Conservation (phyloP, 23 tunicate species). For the Pegea sp. region DNA sequence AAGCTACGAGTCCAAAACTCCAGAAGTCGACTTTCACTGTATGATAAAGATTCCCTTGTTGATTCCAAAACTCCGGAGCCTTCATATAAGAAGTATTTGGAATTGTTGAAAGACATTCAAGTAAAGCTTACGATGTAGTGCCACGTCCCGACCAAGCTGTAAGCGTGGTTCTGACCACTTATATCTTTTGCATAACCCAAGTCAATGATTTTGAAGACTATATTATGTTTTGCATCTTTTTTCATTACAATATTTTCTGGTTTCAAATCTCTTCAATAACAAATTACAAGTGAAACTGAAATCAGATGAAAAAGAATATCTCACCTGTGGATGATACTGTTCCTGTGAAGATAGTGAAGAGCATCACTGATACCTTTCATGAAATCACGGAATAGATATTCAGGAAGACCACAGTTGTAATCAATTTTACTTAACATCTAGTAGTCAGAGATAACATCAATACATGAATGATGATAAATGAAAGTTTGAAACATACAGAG, state of each 20-base stretch:
- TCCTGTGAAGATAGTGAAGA: conserved; percentile 33
- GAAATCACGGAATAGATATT: conserved; percentile 39
- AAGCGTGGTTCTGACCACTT: conserved; percentile 18
- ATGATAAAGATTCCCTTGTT: conserved; percentile 16
- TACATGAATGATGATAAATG: not conserved
- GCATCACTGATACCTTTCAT: conserved; percentile 61
- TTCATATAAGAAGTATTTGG: not conserved
- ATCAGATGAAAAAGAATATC: not conserved
- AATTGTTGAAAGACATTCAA: not conserved
- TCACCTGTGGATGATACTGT: conserved; percentile 64
- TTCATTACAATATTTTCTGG: conserved; percentile 88
- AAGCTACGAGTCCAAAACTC: conserved; percentile 76
- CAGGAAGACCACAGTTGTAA: conserved; percentile 68
- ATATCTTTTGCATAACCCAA: conserved; percentile 84
- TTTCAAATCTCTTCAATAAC: conserved; percentile 48
- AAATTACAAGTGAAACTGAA: not conserved
- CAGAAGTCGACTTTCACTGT: conserved; percentile 68
- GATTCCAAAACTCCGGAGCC: conserved; percentile 74
- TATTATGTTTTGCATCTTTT: conserved; percentile 1
- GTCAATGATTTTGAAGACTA: conserved; percentile 63
- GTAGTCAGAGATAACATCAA: not conserved
- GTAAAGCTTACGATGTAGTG: conserved; percentile 42
- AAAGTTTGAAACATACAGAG: conserved; percentile 39
- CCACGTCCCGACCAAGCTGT: conserved; percentile 73
- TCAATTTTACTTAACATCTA: conserved; percentile 28